These are phyloP conservation scores for Sisor rabdophorus DNA, from an alignment of 2,113 vertebrate species.

Conservation along the genomic window DNA sequence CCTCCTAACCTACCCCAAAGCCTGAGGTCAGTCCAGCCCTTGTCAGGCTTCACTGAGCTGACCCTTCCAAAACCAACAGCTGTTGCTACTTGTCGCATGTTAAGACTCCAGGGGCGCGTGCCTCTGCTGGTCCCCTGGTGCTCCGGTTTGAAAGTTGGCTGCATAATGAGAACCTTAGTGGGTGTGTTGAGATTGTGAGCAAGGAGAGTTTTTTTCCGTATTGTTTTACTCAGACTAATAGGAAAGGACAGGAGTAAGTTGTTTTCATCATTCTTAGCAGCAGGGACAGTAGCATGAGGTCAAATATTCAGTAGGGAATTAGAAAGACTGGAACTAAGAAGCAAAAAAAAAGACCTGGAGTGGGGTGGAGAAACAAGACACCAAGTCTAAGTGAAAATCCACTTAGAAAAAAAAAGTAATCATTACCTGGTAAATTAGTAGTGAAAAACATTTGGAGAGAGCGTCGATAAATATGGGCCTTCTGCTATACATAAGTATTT, in stretches of 20 bases:
- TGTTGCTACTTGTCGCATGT: slow-evolving; percentile 36
- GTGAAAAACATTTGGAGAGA: neutral
- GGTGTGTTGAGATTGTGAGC: slow-evolving; percentile 2
- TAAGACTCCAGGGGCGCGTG: slow-evolving; percentile 57
- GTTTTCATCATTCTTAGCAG: slow-evolving; percentile 31
- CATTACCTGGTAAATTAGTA: neutral
- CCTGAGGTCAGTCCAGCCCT: slow-evolving; percentile 32
- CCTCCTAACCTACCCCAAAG: slow-evolving; percentile 44
- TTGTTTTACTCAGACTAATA: slow-evolving; percentile 32
- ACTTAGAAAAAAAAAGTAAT: neutral
- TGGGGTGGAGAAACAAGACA: neutral
- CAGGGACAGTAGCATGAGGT: slow-evolving; percentile 16
- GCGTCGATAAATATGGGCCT: neutral
- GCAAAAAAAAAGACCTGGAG: neutral
- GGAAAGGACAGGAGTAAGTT: slow-evolving; percentile 26
- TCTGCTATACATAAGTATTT: neutral
- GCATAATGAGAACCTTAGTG: slow-evolving; percentile 4
- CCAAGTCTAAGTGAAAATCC: neutral
- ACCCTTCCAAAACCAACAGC: slow-evolving; percentile 60
- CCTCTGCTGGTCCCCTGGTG: slow-evolving; percentile 45
- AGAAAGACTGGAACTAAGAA: neutral
- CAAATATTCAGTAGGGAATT: neutral
- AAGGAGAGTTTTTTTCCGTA: slow-evolving; percentile 1
- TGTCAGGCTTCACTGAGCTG: slow-evolving; percentile 34
- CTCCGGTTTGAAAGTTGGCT: neutral